phyloP scores from a whole-genome alignment of 2,113 vertebrate species.

The Caretta caretta region DNA sequence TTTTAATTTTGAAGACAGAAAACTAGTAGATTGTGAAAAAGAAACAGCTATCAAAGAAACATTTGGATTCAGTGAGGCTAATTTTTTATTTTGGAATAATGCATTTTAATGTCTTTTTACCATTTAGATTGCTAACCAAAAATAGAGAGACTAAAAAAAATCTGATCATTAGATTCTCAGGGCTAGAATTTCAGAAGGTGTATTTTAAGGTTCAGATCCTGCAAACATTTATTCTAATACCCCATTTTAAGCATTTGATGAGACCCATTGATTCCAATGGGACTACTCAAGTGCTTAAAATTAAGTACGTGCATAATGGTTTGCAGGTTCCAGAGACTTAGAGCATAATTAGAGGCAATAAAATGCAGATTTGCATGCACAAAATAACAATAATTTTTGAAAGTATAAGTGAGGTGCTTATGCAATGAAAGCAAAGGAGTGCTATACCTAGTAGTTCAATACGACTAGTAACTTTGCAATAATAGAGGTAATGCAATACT shows the following conservation, averaged over 20 bases:
- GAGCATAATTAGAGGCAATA: background rate
- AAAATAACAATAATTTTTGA: slow-evolving; percentile 2
- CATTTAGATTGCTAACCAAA: background rate
- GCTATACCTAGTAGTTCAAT: background rate
- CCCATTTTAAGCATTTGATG: background rate
- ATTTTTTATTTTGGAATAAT: background rate
- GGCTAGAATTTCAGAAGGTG: background rate
- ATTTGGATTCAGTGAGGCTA: background rate
- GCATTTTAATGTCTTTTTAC: background rate
- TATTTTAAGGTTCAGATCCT: background rate
- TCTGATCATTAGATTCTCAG: background rate
- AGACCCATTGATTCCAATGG: background rate
- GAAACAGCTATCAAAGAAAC: background rate
- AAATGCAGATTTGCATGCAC: background rate
- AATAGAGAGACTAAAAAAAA: background rate
- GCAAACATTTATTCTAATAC: background rate
- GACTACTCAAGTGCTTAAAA: background rate
- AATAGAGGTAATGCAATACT: background rate
- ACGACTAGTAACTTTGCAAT: background rate
- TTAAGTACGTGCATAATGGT: background rate
- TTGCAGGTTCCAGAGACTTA: background rate
- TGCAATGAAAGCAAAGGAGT: slow-evolving; percentile 26
- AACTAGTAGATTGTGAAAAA: slow-evolving; percentile 29
- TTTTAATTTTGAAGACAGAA: slow-evolving; percentile 41
- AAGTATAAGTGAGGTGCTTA: slow-evolving; percentile 17